These are phyloP conservation scores for Caerostris darwini DNA, from an alignment of 1,140 invertebrate genomes.

Conservation along the genomic window DNA sequence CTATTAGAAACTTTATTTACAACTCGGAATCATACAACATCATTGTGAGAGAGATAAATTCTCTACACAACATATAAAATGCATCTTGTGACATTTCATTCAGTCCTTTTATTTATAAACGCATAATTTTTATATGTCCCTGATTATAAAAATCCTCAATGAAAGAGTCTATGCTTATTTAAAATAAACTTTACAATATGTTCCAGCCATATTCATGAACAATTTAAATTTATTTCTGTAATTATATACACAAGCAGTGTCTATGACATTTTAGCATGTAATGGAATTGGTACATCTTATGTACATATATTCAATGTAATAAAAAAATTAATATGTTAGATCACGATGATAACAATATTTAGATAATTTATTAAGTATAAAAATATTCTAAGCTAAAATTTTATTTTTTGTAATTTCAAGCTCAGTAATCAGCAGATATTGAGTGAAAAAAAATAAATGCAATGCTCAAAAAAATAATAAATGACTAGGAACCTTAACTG, in stretches of 20 bases:
- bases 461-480: not conserved
- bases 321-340: too few relatives aligned
- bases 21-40: not conserved
- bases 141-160: not conserved
- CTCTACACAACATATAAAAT: not conserved
- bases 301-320: too few relatives aligned
- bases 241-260: too few relatives aligned
- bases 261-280: too few relatives aligned
- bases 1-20: constrained; percentile 4
- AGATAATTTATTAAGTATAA: too few relatives aligned
- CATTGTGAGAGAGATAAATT: not conserved
- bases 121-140: not conserved
- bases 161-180: not conserved
- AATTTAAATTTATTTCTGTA: not conserved
- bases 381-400: not conserved
- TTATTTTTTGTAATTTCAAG: not conserved
- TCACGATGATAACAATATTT: too few relatives aligned
- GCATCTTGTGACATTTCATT: not conserved
- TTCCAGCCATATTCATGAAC: not conserved
- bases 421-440: not conserved
- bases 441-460: not conserved
- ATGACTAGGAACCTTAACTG: not conserved
- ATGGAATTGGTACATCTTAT: too few relatives aligned
- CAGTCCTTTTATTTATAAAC: not conserved
- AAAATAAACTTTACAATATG: not conserved